phyloP scores from a whole-genome alignment of 2,113 vertebrate species.

The Rhagologus leucostigma region DNA sequence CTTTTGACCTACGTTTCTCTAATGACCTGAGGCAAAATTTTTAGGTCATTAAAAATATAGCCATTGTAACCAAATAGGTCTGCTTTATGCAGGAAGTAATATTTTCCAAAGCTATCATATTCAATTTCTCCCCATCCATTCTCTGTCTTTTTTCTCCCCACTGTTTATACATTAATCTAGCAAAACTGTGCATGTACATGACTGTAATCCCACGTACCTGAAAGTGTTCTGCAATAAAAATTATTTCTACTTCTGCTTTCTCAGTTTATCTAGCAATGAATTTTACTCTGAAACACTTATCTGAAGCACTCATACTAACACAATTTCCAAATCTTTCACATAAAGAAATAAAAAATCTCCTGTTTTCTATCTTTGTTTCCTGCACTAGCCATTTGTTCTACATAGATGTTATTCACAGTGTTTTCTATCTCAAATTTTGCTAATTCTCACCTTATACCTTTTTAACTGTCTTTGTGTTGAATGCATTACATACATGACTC shows the following conservation, averaged over 20 bases:
- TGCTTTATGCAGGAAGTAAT: neutral
- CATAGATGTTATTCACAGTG: neutral
- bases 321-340: neutral
- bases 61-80: neutral
- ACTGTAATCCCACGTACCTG: neutral
- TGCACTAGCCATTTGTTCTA: neutral
- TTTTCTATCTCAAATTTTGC: neutral
- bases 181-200: neutral
- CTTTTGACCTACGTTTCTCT: neutral
- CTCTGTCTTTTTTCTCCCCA: neutral
- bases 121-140: neutral
- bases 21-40: neutral
- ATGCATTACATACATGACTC: neutral
- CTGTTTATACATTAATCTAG: neutral
- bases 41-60: neutral
- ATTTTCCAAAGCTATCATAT: neutral
- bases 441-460: neutral
- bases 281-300: neutral
- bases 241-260: neutral
- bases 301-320: neutral
- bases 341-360: neutral
- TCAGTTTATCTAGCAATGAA: neutral
- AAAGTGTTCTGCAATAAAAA: neutral
- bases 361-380: neutral
- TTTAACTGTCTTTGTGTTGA: neutral